Conservation (phyloP, 1,140 invertebrate species). For the Drosophila micromelanica region DNA sequence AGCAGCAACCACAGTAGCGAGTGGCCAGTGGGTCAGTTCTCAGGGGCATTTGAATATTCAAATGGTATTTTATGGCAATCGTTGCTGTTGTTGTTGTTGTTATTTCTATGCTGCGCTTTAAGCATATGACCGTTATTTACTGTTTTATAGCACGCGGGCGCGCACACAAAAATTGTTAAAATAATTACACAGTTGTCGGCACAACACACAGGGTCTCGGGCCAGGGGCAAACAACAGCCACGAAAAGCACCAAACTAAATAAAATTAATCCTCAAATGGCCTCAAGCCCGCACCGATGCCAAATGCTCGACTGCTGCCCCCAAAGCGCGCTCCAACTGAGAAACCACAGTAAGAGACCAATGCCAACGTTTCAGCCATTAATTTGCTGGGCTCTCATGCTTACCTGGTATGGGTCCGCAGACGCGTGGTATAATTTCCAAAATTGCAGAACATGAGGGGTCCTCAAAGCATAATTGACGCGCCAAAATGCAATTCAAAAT, state of each 20-base stretch:
- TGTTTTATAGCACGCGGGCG: constrained; percentile 75
- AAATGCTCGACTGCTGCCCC: constrained; percentile 40
- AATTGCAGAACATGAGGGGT: constrained; percentile 94
- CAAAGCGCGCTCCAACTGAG: constrained; percentile 49
- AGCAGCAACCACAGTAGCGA: constrained; percentile 32
- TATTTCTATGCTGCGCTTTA: constrained; percentile 64
- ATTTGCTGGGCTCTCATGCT: constrained; percentile 79
- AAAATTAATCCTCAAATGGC: constrained; percentile 78
- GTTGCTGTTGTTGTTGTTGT: constrained; percentile 11
- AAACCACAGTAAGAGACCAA: constrained; percentile 30
- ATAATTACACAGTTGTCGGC: constrained; percentile 77
- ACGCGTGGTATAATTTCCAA: constrained; percentile 94
- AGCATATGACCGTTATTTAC: constrained; percentile 76
- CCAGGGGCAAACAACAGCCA: constrained; percentile 36
- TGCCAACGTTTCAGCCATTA: constrained; percentile 15
- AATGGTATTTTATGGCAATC: constrained; percentile 55
- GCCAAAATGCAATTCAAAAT: constrained; percentile 94
- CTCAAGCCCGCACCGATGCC: constrained; percentile 36
- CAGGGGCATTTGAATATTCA: constrained; percentile 80
- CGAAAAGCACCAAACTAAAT: constrained; percentile 51
- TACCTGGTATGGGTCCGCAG: constrained; percentile 94
- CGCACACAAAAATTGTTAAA: constrained; percentile 72
- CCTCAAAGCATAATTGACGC: constrained; percentile 93
- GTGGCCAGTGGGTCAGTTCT: constrained; percentile 51
- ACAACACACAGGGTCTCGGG: constrained; percentile 16